Evolutionary conservation across 2,888 invertebrate species (phyloP), one percentile per base, ranked within the genome.

Genomic region (Willowsia nigromaculata): DNA sequence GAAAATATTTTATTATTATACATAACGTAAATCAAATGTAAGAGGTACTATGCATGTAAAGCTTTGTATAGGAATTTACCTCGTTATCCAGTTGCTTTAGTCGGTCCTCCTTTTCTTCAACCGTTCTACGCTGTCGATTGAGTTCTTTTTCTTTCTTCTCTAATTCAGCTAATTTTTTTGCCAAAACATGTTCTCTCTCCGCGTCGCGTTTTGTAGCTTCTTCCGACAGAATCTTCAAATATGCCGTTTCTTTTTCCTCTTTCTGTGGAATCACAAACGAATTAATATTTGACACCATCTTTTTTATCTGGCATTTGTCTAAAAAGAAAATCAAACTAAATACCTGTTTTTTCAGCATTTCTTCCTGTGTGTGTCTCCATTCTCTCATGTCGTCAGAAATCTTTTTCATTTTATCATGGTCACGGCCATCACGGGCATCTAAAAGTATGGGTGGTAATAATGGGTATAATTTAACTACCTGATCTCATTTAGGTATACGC

Each of bases 221-320:
- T 30, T 84, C 88, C n/a, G 90, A 89, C 5, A 92, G 53, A 65
- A 92, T 83, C 76, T 89, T 83, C n/a, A 92, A 62, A 65, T 91
- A 92, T 1, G 91, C 91, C 25, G 85, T 68, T 80, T 90, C 91
- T 50, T 90, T 91, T 33, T 86, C 78, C 50, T 89, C 74, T 27
- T 53, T 56, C 89, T 91, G 37, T 30, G 68, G 11, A 43, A 65
- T n/a, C 62, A 22, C 3, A 68, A 27, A 71, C 15, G 37, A 4
- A 9, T 37, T 25, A 18, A 47, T 22, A 47, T 40, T 43, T 43
- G 25, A 76, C 9, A 7, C 5, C 22, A 47, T 76, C 15, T 15
- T 50, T 11, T 11, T n/a, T 9, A 3, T 50, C n/a, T 50, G 50
- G 15, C 50, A n/a, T 37, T 37, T 37, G n/a, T n/a, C n/a, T n/a